Evolutionary conservation across 1,140 invertebrate species (phyloP).

Genomic region (Pseudomyrmex gracilis): DNA sequence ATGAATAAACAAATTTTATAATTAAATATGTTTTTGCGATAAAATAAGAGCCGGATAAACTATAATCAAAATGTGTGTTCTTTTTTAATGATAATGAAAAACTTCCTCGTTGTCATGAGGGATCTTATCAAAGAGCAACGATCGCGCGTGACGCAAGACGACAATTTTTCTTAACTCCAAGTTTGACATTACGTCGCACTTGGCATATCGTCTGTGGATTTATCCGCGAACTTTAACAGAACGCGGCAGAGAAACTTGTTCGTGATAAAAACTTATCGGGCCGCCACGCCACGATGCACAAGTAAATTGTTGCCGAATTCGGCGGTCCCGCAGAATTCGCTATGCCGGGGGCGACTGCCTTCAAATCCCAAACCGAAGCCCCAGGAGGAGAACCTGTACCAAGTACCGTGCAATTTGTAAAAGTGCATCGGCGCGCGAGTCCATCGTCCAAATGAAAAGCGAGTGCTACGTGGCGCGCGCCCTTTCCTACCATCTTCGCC

Average conservation of each 20-base stretch:
- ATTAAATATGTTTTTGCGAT: too few relatives aligned
- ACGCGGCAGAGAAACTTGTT: conserved; percentile 44
- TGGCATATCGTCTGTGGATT: conserved; percentile 4
- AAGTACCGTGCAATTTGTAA: conserved; percentile 76
- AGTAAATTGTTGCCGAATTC: conserved; percentile 60
- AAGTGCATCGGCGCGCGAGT: conserved; percentile 68
- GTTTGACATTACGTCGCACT: conserved; percentile 18
- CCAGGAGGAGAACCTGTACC: conserved; percentile 34
- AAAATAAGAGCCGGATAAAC: too few relatives aligned
- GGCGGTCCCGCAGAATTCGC: conserved; percentile 37
- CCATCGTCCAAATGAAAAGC: conserved; percentile 69
- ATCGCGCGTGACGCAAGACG: neutral
- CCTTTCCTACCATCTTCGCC: conserved; percentile 42
- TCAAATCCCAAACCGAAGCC: conserved; percentile 40
- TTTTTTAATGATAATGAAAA: too few relatives aligned
- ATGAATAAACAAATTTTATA: too few relatives aligned
- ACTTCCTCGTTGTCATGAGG: too few relatives aligned
- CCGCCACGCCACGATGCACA: conserved; percentile 49
- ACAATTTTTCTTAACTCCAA: neutral
- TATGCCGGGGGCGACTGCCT: conserved; percentile 35
- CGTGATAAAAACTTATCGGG: conserved; percentile 55
- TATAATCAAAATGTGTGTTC: too few relatives aligned
- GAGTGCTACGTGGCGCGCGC: conserved; percentile 43
- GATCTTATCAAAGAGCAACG: too few relatives aligned
- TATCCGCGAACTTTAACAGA: conserved; percentile 21